Evolutionary conservation across 2,797 vertebrate genomes (phyloP).

Genomic region (Liparis tanakae): DNA sequence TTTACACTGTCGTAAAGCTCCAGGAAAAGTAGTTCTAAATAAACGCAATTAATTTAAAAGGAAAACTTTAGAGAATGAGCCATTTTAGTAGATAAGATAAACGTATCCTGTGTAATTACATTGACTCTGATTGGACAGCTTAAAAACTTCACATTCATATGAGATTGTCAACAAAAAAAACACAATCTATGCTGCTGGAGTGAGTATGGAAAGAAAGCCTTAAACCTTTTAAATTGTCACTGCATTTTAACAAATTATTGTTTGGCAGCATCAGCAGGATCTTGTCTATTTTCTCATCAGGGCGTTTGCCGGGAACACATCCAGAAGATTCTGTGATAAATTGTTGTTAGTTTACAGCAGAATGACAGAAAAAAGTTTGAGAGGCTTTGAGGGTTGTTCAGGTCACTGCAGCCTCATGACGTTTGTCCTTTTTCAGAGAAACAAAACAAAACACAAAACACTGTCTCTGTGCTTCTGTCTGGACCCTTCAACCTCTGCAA

Average conservation of each 20-base stretch:
- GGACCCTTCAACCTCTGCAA: not conserved
- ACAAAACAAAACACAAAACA: not conserved
- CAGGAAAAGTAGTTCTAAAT: not conserved
- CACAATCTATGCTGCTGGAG: slow-evolving; percentile 1
- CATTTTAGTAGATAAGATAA: slow-evolving; percentile 10
- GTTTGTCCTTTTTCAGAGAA: slow-evolving; percentile 22
- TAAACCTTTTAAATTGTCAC: not conserved
- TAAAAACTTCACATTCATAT: slow-evolving; percentile 17
- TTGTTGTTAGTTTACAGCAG: slow-evolving; percentile 44
- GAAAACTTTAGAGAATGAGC: not conserved
- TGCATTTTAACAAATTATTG: slow-evolving; percentile 22
- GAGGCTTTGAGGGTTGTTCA: slow-evolving; percentile 13
- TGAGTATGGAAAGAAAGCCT: not conserved
- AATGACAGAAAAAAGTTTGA: slow-evolving; percentile 30
- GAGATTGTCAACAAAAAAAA: slow-evolving; percentile 9
- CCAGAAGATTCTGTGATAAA: slow-evolving; percentile 24
- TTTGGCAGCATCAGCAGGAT: slow-evolving; percentile 13
- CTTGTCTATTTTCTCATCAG: slow-evolving; percentile 16
- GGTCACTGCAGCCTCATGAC: slow-evolving; percentile 41
- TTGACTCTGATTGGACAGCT: not conserved
- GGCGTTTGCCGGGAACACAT: slow-evolving; percentile 22
- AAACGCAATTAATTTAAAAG: slow-evolving; percentile 14
- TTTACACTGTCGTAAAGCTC: slow-evolving; percentile 21
- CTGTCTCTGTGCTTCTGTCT: not conserved
- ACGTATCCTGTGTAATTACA: slow-evolving; percentile 10